Evolutionary conservation across 2,797 vertebrate species (phyloP).

Genomic region (Sparus aurata): DNA sequence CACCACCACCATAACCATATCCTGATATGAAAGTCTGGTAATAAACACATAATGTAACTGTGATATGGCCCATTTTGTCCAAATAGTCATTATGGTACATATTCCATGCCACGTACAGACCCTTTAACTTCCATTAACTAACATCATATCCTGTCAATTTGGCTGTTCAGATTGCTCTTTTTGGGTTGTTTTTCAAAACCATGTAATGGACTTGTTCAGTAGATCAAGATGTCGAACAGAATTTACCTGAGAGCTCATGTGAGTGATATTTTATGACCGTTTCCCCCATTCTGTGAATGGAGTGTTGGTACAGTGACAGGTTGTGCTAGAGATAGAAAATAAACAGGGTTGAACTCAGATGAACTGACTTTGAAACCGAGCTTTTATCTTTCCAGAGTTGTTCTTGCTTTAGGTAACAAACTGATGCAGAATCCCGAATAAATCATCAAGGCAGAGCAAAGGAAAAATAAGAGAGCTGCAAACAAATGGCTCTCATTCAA

Average conservation of each 20-base stretch:
- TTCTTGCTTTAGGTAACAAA: conserved; percentile 69
- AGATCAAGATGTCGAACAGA: conserved; percentile 5
- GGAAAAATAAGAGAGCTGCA: conserved; percentile 42
- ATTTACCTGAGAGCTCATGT: conserved; percentile 6
- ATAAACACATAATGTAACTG: too few species aligned
- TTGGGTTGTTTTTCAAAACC: neutral
- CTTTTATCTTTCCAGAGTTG: conserved; percentile 63
- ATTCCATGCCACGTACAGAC: too few species aligned
- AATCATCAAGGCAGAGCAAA: conserved; percentile 61
- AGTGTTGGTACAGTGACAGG: conserved; percentile 35
- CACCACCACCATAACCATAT: too few species aligned
- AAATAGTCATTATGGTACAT: too few species aligned
- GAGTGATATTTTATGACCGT: neutral
- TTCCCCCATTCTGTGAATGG: conserved; percentile 13
- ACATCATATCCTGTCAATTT: too few species aligned
- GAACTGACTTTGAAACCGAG: conserved; percentile 61
- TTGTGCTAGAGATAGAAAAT: conserved; percentile 44
- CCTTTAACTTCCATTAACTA: too few species aligned
- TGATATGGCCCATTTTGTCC: too few species aligned
- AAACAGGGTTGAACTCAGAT: conserved; percentile 51
- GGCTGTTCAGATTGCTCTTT: neutral
- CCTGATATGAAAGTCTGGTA: too few species aligned
- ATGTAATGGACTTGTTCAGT: neutral
- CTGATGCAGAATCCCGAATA: conserved; percentile 55
- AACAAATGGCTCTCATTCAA: conserved; percentile 56